A percentile compares a stretch with the other conserved stretches of the same genome.
These are phyloP conservation scores for Guaruba guarouba DNA, from an alignment of 2,113 vertebrate genomes.

Conservation along the genomic window DNA sequence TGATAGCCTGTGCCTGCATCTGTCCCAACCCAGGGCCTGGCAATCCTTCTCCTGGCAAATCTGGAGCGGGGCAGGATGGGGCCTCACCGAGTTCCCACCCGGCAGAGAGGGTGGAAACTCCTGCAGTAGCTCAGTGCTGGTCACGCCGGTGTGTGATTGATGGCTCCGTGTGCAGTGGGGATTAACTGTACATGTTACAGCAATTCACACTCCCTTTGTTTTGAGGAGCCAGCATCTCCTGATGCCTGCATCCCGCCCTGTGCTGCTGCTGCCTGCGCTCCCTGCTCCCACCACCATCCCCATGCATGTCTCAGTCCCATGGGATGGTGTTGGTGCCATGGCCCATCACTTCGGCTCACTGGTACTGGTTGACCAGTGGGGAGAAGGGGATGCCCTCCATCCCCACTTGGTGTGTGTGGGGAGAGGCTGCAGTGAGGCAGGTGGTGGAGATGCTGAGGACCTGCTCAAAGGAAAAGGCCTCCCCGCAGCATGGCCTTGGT, in stretches of 20 bases:
- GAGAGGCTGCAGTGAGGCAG: fast-evolving
- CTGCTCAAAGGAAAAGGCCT: not conserved
- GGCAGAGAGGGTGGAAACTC: not conserved
- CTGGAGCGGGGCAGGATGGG: not conserved
- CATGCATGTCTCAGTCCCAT: fast-evolving
- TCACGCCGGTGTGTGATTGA: not conserved
- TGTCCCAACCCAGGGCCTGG: not conserved
- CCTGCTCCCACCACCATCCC: fast-evolving
- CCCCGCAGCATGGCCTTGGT: not conserved
- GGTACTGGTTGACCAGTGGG: not conserved
- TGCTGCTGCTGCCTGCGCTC: not conserved
- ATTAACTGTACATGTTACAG: not conserved
- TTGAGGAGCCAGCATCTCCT: not conserved
- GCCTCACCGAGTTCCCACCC: not conserved
- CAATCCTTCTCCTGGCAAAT: not conserved
- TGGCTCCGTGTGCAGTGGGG: not conserved
- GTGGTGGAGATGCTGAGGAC: not conserved
- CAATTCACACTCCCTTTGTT: not conserved
- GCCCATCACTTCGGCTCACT: fast-evolving
- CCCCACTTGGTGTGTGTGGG: fast-evolving
- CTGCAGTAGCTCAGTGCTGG: not conserved
- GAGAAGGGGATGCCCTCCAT: not conserved
- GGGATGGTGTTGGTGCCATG: fast-evolving
- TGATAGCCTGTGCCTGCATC: not conserved
- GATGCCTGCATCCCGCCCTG: fast-evolving